These are phyloP conservation scores for Pungitius pungitius DNA, from an alignment of 2,113 vertebrate genomes.

Conservation along the genomic window DNA sequence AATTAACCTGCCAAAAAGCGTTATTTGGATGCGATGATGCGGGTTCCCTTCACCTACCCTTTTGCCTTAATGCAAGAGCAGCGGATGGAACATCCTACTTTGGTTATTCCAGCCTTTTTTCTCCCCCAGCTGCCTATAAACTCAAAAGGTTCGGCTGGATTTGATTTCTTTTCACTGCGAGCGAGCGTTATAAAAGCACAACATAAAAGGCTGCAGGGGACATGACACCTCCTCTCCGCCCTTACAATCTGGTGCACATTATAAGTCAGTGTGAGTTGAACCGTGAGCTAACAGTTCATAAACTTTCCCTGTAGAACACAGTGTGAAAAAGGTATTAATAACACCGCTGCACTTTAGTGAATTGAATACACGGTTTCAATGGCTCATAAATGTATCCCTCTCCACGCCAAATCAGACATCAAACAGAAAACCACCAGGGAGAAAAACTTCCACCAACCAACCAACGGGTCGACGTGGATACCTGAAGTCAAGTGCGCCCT, in stretches of 20 bases:
- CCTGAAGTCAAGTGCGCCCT: conserved; percentile 26
- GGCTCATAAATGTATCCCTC: not conserved
- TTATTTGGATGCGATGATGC: not conserved
- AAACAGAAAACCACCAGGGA: conserved; percentile 29
- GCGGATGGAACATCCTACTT: conserved; percentile 4
- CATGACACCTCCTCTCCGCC: not conserved
- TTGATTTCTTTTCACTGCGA: not conserved
- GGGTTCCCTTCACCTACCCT: not conserved
- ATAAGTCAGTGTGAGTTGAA: no score
- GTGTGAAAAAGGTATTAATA: not conserved
- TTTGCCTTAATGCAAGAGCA: conserved; percentile 1
- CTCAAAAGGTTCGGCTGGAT: not conserved
- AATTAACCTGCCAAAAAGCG: not conserved
- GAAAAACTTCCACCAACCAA: conserved; percentile 10
- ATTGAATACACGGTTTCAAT: not conserved
- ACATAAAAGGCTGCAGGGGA: not conserved
- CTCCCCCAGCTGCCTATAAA: not conserved
- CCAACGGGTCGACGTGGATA: conserved; percentile 6
- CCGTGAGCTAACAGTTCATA: not conserved
- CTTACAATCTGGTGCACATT: conserved; percentile 11
- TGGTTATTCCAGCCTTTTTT: not conserved
- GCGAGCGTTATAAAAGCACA: not conserved
- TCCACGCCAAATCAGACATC: conserved; percentile 23
- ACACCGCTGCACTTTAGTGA: not conserved
- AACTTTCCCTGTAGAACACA: not conserved